Evolutionary conservation across 2,888 invertebrate genomes (phyloP).

Genomic region (Dynastes tityus): DNA sequence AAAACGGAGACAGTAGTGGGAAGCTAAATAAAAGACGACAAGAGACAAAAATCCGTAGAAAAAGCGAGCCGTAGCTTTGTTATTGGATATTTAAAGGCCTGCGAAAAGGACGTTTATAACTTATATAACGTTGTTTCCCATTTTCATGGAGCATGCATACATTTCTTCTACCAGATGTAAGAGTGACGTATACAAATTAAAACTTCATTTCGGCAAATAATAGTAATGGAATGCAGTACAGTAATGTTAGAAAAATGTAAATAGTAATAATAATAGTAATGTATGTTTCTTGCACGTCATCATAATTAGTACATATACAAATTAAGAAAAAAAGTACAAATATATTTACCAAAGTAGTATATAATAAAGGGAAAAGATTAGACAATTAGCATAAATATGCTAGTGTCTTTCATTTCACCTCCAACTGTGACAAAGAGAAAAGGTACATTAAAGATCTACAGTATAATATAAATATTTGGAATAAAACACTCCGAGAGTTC

Average conservation of each 20-base stretch:
- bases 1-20: slow-evolving; percentile 57
- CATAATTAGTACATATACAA: no score
- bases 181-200: neutral
- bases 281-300: no score
- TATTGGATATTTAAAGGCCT: slow-evolving; percentile 55
- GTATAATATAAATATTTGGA: no score
- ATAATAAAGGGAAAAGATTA: no score
- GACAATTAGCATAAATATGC: no score
- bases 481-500: no score
- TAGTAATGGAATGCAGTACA: neutral
- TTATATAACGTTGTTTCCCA: neutral
- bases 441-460: no score
- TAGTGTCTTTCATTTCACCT: no score
- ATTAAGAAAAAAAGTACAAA: no score
- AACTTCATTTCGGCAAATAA: neutral
- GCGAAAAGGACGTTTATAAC: neutral
- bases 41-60: slow-evolving; percentile 60
- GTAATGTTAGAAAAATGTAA: neutral
- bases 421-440: no score
- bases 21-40: slow-evolving; percentile 58
- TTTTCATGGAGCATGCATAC: neutral
- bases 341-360: no score
- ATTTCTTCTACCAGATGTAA: neutral
- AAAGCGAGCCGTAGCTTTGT: slow-evolving; percentile 59
- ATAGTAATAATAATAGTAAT: no score